These are phyloP conservation scores for Tauraco hartlaubi DNA, from an alignment of 2,797 vertebrate species.

Conservation along the genomic window DNA sequence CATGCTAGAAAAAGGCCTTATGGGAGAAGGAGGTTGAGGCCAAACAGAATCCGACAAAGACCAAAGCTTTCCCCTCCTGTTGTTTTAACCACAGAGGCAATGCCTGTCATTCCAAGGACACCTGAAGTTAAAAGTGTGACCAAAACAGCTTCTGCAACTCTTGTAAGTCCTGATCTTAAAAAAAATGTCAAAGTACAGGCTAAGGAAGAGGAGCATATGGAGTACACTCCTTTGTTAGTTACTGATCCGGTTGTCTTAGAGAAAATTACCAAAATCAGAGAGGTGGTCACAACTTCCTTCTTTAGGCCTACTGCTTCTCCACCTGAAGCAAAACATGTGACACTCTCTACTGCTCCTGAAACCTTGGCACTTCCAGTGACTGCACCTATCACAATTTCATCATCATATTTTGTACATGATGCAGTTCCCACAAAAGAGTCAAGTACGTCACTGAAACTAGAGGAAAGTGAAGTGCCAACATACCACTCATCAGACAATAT, in stretches of 20 bases:
- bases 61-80: conserved; percentile 15
- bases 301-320: neutral
- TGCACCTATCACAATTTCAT: neutral
- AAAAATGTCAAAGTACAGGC: neutral
- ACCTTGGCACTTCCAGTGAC: neutral
- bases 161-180: neutral
- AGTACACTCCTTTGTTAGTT: neutral
- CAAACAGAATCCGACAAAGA: conserved; percentile 82
- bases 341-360: neutral
- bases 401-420: neutral
- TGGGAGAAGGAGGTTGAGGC: conserved; percentile 76
- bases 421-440: neutral
- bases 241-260: neutral
- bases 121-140: neutral
- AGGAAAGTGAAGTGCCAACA: neutral
- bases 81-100: neutral
- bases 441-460: neutral
- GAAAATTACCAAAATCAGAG: neutral
- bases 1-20: conserved; percentile 78
- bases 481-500: neutral
- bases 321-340: neutral
- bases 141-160: neutral
- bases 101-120: neutral
- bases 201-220: neutral
- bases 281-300: neutral